Base-by-base conservation (phyloP, 2,113 vertebrate genomes). In the Brachypodius melanocephalos region DNA sequence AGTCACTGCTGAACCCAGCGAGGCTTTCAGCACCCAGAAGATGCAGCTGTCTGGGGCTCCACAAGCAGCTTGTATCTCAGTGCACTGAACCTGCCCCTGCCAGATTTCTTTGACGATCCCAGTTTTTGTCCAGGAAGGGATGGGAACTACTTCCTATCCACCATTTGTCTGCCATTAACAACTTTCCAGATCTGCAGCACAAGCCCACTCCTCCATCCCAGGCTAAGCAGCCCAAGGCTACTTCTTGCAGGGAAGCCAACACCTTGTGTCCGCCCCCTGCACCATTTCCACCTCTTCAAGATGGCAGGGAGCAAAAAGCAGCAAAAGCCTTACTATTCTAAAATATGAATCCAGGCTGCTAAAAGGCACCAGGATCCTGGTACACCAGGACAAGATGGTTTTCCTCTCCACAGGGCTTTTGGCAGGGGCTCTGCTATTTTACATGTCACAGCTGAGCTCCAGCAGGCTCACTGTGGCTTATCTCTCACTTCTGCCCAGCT, bases 391-490 rank as follows among this genome's bases (percentile, higher is more conserved):
- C 57, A 81, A 71, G 58, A 76, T 25, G 51, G 51, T 93, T 79
- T 86, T 66, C 66, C 22, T 48, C 36, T 49, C n/a, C 61, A 45
- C 40, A 59, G 84, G 72, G 65, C 45, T 14, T 76, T 71, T 84
- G 57, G 63, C 12, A 14, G 21, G 61, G 69, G 49, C 74, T 87
- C 66, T 81, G 72, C 66, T 76, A 52, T 66, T 46, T 93, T 54
- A 85, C 73, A 61, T 6, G 6, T 18, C 59, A 71, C 26, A n/a
- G 86, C 91, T 94, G 86, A 96, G 71, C 81, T 88, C 76, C 13
- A 8, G 54, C 77, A 80, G 46, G 40, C 38, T 90, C 1, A 0
- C 48, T 68, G 42, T 40, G 67, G 42, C 89, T 94, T 52, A 54
- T 82, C 68, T 45, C 34, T 75, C n/a, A 61, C 6, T 22, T 28